Conservation (phyloP, 2,113 vertebrate genomes). For the Oophaga pumilio region DNA sequence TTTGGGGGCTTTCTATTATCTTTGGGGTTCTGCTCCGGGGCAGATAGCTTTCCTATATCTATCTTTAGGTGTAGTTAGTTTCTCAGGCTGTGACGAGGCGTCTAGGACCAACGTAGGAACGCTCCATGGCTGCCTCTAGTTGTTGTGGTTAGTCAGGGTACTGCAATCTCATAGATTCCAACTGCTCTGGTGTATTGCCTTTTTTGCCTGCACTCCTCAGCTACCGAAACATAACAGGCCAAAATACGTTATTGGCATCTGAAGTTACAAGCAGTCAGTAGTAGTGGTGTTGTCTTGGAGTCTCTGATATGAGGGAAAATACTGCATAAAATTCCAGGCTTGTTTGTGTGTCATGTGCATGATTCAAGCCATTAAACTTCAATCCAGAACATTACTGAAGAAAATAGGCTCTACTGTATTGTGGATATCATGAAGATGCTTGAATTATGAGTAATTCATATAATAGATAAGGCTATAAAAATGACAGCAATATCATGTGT, state of each 20-base stretch:
- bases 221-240: too few species aligned
- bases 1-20: too few species aligned
- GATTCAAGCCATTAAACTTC: conserved; percentile 19
- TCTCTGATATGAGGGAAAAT: not conserved
- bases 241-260: not conserved
- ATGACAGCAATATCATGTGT: not conserved
- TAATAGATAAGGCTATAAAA: not conserved
- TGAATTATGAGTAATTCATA: not conserved
- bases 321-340: not conserved
- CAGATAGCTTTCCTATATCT: too few species aligned
- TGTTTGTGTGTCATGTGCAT: conserved; percentile 12
- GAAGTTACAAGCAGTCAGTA: not conserved
- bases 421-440: conserved; percentile 6
- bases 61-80: too few species aligned
- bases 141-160: too few species aligned
- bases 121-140: too few species aligned
- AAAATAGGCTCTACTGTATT: not conserved
- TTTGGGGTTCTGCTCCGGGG: too few species aligned
- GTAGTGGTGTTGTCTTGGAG: not conserved
- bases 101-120: too few species aligned
- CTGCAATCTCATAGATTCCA: too few species aligned
- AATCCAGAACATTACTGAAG: conserved; percentile 5
- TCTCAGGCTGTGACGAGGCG: too few species aligned
- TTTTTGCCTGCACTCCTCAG: too few species aligned
- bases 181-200: too few species aligned